phyloP scores from a whole-genome alignment of 2,113 vertebrate genomes.

The Lota lota region DNA sequence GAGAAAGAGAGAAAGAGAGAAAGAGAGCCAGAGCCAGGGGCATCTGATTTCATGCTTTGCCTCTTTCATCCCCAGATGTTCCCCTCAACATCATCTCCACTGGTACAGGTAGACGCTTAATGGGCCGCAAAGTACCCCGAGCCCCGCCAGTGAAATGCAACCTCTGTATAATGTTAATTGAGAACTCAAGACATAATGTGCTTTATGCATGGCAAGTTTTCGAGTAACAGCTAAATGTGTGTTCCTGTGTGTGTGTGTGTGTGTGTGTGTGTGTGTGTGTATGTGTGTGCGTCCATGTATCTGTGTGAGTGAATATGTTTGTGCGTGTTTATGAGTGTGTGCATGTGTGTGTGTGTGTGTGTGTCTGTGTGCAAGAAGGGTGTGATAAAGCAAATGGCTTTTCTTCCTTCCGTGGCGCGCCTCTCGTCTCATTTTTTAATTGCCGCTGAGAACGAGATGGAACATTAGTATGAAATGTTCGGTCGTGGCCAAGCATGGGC shows the following conservation, averaged over 20 bases:
- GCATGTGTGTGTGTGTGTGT: slow-evolving; percentile 1
- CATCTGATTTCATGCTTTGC: slow-evolving; percentile 76
- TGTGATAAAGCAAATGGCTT: slow-evolving; percentile 52
- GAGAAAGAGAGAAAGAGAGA: too few species aligned
- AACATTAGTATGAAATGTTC: slow-evolving; percentile 48
- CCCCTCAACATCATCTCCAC: slow-evolving; percentile 74
- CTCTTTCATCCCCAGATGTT: slow-evolving; percentile 78
- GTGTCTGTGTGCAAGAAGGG: slow-evolving; percentile 17
- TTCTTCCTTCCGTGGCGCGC: slow-evolving; percentile 41
- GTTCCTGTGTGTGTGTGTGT: slow-evolving; percentile 42
- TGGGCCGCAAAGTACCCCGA: slow-evolving; percentile 72
- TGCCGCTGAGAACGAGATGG: slow-evolving; percentile 47
- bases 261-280: slow-evolving; percentile 1
- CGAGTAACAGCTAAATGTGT: slow-evolving; percentile 65
- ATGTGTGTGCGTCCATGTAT: not conserved
- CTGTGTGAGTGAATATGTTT: not conserved
- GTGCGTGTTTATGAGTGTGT: not conserved
- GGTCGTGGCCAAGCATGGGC: slow-evolving; percentile 58
- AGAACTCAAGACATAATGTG: slow-evolving; percentile 74
- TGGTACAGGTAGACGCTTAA: slow-evolving; percentile 74
- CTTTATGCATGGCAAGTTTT: slow-evolving; percentile 70
- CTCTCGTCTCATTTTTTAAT: slow-evolving; percentile 67
- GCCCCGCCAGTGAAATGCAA: slow-evolving; percentile 78
- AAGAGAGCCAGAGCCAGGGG: slow-evolving; percentile 56
- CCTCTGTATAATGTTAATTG: slow-evolving; percentile 78